Base-by-base conservation (phyloP, 2,888 invertebrate genomes). In the Galeruca laticollis region DNA sequence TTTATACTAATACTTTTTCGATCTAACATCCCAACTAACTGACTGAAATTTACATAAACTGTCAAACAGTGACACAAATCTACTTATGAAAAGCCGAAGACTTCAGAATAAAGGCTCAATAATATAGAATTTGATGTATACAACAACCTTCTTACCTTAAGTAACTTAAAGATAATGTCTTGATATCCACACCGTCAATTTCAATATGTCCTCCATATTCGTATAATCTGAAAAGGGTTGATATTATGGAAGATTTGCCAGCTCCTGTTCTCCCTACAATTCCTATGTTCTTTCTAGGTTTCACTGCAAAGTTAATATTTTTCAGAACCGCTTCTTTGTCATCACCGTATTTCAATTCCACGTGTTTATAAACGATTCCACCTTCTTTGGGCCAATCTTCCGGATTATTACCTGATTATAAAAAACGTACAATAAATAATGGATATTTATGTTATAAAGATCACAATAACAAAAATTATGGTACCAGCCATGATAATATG, bases 261-360 rank as follows among this genome's bases (percentile, higher is more conserved):
- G 69, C 69, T 35, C 69, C 69, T 31, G 69, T 69, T 51, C 69
- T 63, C 20, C 69, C 69, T 20, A 69, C 69, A 10, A 69, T 63
- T 11, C 69, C 69, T 57, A 69, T 59, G 15, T 69, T 63, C 15
- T 63, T 47, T 31, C 40, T 69, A 0, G 56, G 40, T 26, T 26
- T 2, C 5, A 67, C 51, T 31, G 52, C 35, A n/a, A 70, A 60
- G 52, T 37, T 65, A 31, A 69, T 52, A 35, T 79, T 90, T 90
- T 56, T 91, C 11, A 69, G 26, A 20, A 69, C 59, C 8, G 69
- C 37, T 2, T 51, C 18, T 9, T 69, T 57, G 2, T 62, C 59
- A 91, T 56, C 47, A 89, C 88, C 86, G 77, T 94, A 94, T 51
- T 87, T 87, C 70, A 94, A 78, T 63, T 80, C 87, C 2, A 92